A percentile compares a stretch with the other conserved stretches of the same genome.
These are phyloP conservation scores for Bujurquina vittata DNA, from an alignment of 2,113 vertebrate genomes.

Conservation along the genomic window DNA sequence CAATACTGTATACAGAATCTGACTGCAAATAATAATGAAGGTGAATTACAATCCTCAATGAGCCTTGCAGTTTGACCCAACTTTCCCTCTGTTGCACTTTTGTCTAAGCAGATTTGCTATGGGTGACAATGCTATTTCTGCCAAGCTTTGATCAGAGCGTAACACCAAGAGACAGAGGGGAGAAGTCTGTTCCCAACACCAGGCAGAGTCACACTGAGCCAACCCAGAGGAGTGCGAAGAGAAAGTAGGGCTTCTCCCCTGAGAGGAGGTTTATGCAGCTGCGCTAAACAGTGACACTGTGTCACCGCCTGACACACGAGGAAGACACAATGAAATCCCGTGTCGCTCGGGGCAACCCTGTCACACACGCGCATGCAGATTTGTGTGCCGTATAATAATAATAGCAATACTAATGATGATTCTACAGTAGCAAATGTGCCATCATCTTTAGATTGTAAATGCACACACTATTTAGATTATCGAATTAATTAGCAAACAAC, in stretches of 20 bases:
- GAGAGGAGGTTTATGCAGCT: conserved; percentile 57
- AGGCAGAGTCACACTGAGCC: conserved; percentile 41
- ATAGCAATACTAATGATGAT: neutral
- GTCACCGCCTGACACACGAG: conserved; percentile 11
- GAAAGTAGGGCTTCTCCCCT: conserved; percentile 66
- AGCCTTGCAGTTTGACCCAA: conserved; percentile 9
- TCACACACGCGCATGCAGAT: neutral
- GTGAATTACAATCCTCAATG: neutral
- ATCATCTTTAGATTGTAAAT: neutral
- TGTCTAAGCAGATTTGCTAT: conserved; percentile 44
- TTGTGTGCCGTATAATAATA: neutral
- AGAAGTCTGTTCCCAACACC: conserved; percentile 39
- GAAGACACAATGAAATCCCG: conserved; percentile 5
- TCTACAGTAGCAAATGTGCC: neutral
- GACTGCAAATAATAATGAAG: conserved; percentile 4
- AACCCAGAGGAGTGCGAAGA: conserved; percentile 28
- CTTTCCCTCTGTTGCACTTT: conserved; percentile 47
- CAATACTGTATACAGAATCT: neutral
- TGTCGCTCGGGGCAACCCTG: neutral
- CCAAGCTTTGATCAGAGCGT: conserved; percentile 64
- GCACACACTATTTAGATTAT: neutral
- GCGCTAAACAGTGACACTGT: conserved; percentile 44
- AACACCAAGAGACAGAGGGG: conserved; percentile 32
- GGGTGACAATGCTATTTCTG: conserved; percentile 58
- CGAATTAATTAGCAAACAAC: neutral